Percentiles rank a stretch among this genome's conserved stretches.
These are phyloP conservation scores for Channa argus DNA, from an alignment of 2,113 vertebrate genomes.

Conservation along the genomic window DNA sequence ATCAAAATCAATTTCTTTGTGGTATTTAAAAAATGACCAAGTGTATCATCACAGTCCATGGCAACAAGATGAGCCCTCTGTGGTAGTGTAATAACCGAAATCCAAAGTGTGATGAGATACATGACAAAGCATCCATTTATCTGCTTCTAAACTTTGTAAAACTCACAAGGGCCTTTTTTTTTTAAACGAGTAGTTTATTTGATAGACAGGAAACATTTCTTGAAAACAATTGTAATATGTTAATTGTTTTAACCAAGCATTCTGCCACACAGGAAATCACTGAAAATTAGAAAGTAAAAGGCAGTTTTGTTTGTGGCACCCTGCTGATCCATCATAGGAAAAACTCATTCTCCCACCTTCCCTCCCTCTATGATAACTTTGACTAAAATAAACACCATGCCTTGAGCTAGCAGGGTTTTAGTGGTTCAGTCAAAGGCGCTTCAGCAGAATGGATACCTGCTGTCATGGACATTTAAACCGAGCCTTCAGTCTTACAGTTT, in stretches of 20 bases:
- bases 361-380: background rate
- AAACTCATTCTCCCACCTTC: background rate
- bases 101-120: slow-evolving; percentile 16
- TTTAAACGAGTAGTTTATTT: slow-evolving; percentile 1
- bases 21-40: too few species aligned
- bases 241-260: slow-evolving; percentile 32
- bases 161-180: slow-evolving; percentile 39
- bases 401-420: background rate
- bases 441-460: slow-evolving; percentile 31
- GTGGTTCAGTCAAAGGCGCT: slow-evolving; percentile 28
- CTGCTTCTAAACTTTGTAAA: slow-evolving; percentile 26
- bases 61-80: slow-evolving; percentile 14
- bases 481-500: slow-evolving; percentile 22
- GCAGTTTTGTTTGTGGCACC: slow-evolving; percentile 25
- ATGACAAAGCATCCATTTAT: slow-evolving; percentile 11
- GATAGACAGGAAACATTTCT: slow-evolving; percentile 19
- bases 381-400: background rate
- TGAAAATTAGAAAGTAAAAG: slow-evolving; percentile 33
- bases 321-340: slow-evolving; percentile 5
- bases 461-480: slow-evolving; percentile 35
- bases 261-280: slow-evolving; percentile 30
- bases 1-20: too few species aligned
- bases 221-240: slow-evolving; percentile 20
- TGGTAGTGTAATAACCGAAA: slow-evolving; percentile 41
- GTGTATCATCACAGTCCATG: too few species aligned